Base-by-base conservation (phyloP, 2,888 invertebrate species). In the Andrena marginata region DNA sequence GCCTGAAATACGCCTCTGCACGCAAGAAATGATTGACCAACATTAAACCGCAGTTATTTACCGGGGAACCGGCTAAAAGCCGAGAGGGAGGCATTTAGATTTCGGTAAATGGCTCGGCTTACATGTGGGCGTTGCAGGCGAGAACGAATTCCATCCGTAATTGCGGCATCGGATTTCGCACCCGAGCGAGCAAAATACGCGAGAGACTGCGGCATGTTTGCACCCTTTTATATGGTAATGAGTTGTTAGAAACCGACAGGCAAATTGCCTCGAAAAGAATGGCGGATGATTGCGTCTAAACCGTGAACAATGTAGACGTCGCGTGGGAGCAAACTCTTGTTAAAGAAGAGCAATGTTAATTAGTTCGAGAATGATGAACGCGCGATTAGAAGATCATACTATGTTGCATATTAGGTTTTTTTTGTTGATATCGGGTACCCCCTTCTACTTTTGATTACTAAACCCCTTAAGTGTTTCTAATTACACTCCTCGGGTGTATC, bases 91-190 rank as follows among this genome's bases (percentile, higher is more conserved):
- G 54, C 42, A 68, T 35, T 68, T 29, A 35, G 59, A 69, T 77
- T 75, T 75, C 33, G 56, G 42, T 78, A 56, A 69, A 76, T 48
- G 76, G 31, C 67, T 54, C 33, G n/a, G 42, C 7, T 64, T 20
- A 29, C 23, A 56, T 56, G 69, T 72, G 59, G 64, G 23, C 65
- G 65, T 54, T 33, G 54, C 48, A 48, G 42, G 60, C 20, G 63
- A 67, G 49, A 81, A 69, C 59, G 26, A 73, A 78, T 78, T 78
- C 59, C 78, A 64, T 56, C 69, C 67, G 68, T 59, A 80, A 80
- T 80, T 77, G 71, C 68, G 54, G 33, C 54, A 63, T 67, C 59
- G 51, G 23, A 54, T 56, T 62, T 77, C 67, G 48, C 54, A 42
- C 48, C 31, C 42, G 16, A 56, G 33, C 23, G 31, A 31, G 16